Conservation (phyloP, 2,797 vertebrate genomes). For the Emydoidea blandingii region DNA sequence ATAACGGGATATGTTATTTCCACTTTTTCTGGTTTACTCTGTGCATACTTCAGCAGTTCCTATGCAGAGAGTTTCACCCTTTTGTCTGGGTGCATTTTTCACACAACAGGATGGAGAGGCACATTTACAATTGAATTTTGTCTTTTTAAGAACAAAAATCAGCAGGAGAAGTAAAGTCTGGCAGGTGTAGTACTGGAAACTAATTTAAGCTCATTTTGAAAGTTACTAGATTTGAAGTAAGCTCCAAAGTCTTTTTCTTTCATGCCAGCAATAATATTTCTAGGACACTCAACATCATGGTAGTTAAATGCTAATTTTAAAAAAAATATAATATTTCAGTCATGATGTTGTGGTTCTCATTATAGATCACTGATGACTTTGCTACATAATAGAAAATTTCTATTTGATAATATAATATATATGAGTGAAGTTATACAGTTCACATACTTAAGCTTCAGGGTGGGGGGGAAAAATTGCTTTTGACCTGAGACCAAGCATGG, state of each 20-base stretch:
- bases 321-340: background rate
- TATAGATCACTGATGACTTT: background rate
- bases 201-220: conserved; percentile 36
- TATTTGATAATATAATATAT: background rate
- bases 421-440: conserved; percentile 12
- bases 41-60: background rate
- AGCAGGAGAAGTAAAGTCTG: conserved; percentile 42
- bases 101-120: conserved; percentile 54
- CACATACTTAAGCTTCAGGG: fast-evolving
- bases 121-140: conserved; percentile 57
- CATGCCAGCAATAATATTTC: background rate
- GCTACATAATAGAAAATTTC: background rate
- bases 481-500: conserved; percentile 12
- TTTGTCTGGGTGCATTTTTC: background rate
- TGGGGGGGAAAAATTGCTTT: background rate
- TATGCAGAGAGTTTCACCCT: background rate
- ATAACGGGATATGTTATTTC: background rate
- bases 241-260: background rate
- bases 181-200: conserved; percentile 61
- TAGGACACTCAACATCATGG: conserved; percentile 7
- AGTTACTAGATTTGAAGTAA: conserved; percentile 37
- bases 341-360: background rate
- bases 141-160: conserved; percentile 59
- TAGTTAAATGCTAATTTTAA: conserved; percentile 13
- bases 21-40: background rate